Conservation (phyloP, 2,113 vertebrate species). For the Tupaia chinensis region DNA sequence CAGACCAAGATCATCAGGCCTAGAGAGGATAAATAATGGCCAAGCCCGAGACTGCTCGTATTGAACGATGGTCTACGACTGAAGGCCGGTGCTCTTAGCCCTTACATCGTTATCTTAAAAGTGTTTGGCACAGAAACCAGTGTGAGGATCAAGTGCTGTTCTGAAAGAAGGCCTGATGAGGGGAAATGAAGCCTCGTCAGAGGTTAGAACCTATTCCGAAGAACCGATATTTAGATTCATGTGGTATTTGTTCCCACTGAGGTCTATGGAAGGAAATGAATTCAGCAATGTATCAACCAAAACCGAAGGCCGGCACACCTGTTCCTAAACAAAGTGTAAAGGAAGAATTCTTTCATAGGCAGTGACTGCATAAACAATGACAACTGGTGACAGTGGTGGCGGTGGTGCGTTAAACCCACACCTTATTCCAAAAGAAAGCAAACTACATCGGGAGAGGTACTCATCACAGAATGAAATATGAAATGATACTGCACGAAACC, state of each 20-base stretch:
- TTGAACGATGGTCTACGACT: neutral
- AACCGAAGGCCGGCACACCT: conserved; percentile 13
- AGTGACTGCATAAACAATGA: conserved; percentile 27
- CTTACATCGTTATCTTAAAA: neutral
- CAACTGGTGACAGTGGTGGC: neutral
- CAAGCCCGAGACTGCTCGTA: neutral
- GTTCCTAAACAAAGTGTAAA: conserved; percentile 29
- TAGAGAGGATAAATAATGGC: neutral
- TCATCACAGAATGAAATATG: conserved; percentile 41
- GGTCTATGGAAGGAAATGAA: conserved; percentile 45
- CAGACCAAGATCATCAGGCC: neutral
- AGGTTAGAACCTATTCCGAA: conserved; percentile 52
- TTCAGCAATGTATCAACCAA: conserved; percentile 28
- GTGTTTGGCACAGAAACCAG: neutral
- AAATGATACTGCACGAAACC: conserved; percentile 41
- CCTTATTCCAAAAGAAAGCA: conserved; percentile 56
- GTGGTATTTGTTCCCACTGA: conserved; percentile 53
- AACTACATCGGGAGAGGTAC: neutral
- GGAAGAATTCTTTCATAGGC: conserved; percentile 46
- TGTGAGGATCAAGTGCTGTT: neutral
- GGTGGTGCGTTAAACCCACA: neutral
- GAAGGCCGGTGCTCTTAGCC: neutral
- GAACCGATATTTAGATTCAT: conserved; percentile 36
- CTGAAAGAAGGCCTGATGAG: neutral
- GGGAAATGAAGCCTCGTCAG: neutral